Conservation (phyloP, 2,888 invertebrate species). For the Dryadula phaetusa region DNA sequence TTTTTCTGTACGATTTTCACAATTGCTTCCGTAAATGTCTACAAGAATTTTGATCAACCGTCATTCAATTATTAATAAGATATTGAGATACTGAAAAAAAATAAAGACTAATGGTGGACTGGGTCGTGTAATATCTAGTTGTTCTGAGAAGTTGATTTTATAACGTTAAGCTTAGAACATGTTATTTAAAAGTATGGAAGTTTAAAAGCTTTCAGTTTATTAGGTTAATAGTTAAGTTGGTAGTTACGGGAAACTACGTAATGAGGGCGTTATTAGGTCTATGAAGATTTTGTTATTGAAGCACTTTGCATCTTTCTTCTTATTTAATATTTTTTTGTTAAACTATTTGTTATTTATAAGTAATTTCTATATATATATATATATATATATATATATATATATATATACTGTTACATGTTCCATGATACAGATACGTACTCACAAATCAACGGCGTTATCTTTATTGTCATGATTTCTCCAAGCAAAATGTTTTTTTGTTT, state of each 20-base stretch:
- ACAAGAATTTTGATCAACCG: conserved; percentile 9
- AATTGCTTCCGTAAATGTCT: conserved; percentile 15
- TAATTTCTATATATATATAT: no score
- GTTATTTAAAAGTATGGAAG: background rate
- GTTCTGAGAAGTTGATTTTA: background rate
- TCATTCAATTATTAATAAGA: background rate
- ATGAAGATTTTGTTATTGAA: background rate
- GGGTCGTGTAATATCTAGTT: no score
- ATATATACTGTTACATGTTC: background rate
- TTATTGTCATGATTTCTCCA: background rate
- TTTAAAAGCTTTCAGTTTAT: background rate
- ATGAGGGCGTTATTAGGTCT: background rate
- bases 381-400: no score
- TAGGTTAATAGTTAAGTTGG: no score
- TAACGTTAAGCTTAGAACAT: background rate
- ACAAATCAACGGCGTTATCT: background rate
- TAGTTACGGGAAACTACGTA: no score
- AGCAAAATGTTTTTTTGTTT: background rate
- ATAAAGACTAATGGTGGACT: background rate
- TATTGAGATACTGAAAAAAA: background rate
- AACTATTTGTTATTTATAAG: no score
- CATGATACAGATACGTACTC: background rate
- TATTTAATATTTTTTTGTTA: no score
- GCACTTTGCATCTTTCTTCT: no score
- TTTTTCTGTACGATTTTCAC: conserved; percentile 16